These are phyloP conservation scores for Clivina fossor DNA, from an alignment of 2,888 invertebrate genomes.

Conservation along the genomic window DNA sequence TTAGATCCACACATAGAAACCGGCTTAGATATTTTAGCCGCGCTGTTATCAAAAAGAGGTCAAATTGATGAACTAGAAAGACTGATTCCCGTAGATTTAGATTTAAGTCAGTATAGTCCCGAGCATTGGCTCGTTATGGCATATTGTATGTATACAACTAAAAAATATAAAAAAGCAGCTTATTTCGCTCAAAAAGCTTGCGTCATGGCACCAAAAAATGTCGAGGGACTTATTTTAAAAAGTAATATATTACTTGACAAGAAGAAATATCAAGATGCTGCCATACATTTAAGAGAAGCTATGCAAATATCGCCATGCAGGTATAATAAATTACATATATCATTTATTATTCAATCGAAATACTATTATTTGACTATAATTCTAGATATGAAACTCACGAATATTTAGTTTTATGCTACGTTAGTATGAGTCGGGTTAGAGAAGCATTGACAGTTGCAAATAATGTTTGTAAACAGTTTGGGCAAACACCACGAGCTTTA, in stretches of 20 bases:
- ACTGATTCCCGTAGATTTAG: conserved; percentile 53
- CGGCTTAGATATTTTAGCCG: conserved; percentile 67
- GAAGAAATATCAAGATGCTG: conserved; percentile 67
- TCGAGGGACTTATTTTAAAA: conserved; percentile 74
- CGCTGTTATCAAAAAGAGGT: conserved; percentile 62
- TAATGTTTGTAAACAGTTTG: conserved; percentile 70
- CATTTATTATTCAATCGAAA: background rate
- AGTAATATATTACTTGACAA: conserved; percentile 68
- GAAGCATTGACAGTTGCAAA: conserved; percentile 75
- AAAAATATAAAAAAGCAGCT: conserved; percentile 68
- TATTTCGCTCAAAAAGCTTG: conserved; percentile 76
- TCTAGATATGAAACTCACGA: conserved; percentile 73
- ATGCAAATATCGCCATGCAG: conserved; percentile 59
- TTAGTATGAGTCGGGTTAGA: conserved; percentile 65
- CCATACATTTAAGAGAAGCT: conserved; percentile 68
- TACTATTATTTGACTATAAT: conserved; percentile 1
- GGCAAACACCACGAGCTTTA: conserved; percentile 70
- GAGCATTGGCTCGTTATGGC: conserved; percentile 79
- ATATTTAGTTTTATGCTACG: conserved; percentile 75
- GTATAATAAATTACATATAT: conserved; percentile 38
- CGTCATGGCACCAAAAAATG: conserved; percentile 60
- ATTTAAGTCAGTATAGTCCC: conserved; percentile 55
- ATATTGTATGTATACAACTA: conserved; percentile 65
- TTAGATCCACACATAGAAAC: conserved; percentile 58
- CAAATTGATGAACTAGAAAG: conserved; percentile 64